Evolutionary conservation across 2,888 invertebrate genomes (phyloP).

Genomic region (Drosophila phalerata): DNA sequence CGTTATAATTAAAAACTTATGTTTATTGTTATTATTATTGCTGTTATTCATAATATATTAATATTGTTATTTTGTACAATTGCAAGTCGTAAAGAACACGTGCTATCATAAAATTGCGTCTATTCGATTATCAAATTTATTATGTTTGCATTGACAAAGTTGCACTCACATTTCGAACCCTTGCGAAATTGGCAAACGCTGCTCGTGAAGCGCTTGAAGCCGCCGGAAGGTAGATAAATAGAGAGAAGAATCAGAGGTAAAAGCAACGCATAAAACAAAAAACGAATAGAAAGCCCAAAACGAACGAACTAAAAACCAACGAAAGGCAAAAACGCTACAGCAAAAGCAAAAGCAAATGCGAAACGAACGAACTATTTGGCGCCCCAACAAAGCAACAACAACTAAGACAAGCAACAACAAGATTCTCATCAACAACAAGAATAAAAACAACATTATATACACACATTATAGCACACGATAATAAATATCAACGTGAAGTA

Average conservation of each 20-base stretch:
- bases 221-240: constrained; percentile 61
- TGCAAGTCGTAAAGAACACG: constrained; percentile 27
- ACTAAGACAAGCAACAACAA: constrained; percentile 40
- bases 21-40: constrained; percentile 7
- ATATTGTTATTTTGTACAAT: constrained; percentile 6
- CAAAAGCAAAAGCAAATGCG: constrained; percentile 22
- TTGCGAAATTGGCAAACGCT: constrained; percentile 75
- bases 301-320: constrained; percentile 52
- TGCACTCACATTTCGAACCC: constrained; percentile 63
- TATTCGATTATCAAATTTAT: constrained; percentile 46
- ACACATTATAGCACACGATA: constrained; percentile 23
- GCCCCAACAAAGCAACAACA: constrained; percentile 41
- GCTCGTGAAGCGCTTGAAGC: constrained; percentile 70
- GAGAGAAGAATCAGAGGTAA: constrained; percentile 1
- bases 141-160: constrained; percentile 67
- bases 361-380: constrained; percentile 55
- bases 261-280: constrained; percentile 31
- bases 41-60: constrained; percentile 17
- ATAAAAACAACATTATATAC: constrained; percentile 29
- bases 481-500: constrained; percentile 19
- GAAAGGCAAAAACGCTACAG: constrained; percentile 37
- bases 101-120: constrained; percentile 31
- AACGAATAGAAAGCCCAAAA: constrained; percentile 51
- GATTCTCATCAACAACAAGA: constrained; percentile 32
- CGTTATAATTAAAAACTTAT: constrained; percentile 4